Evolutionary conservation across 2,113 vertebrate species (phyloP), one percentile per base, ranked within the genome.

Genomic region (Numenius arquata): DNA sequence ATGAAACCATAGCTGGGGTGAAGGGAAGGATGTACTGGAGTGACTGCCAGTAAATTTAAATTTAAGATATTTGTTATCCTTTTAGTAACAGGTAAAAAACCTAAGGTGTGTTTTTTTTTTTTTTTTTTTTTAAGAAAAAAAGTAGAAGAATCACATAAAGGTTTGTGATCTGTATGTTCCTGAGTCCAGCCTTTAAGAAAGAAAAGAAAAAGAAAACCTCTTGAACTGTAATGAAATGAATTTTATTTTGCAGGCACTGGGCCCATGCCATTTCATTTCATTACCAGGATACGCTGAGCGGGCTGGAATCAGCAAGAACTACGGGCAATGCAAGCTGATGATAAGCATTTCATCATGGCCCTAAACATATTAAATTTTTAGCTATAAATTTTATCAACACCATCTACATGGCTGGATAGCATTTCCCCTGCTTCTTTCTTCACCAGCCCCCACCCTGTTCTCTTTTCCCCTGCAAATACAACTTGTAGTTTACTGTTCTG

Each of bases 281-380:
- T 97, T 97, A 96, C 91, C 78, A 89, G 89, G 82, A 95, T 84
- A 94, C 59, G 19, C 88, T 94, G 95, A 97, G 88, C 53, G 4
- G 93, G 68, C 95, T 93, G 78, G 91, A 95, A 97, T 96, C 96
- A 96, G 66, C 95, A 96, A 95, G 93, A 85, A 97, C 95, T 97
- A 93, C 61, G n/a, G 95, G 96, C 95, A 97, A 89, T 96, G 95
- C 93, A 95, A 91, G 74, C 92, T 95, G 91, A 93, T 97, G 93
- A 98, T 97, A 97, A 98, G 96, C 97, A 96, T 97, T 98, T 97
- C 94, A 98, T 97, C 97, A 97, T 82, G 67, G 85, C 67, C 53
- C 95, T 97, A 97, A 98, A 97, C 90, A 95, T 97, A 98, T 97
- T 98, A 97, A 96, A 97, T 96, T 97, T 97, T 96, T 95, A 91